These are phyloP conservation scores for Recurvirostra avosetta DNA, from an alignment of 2,113 vertebrate species.

Conservation along the genomic window DNA sequence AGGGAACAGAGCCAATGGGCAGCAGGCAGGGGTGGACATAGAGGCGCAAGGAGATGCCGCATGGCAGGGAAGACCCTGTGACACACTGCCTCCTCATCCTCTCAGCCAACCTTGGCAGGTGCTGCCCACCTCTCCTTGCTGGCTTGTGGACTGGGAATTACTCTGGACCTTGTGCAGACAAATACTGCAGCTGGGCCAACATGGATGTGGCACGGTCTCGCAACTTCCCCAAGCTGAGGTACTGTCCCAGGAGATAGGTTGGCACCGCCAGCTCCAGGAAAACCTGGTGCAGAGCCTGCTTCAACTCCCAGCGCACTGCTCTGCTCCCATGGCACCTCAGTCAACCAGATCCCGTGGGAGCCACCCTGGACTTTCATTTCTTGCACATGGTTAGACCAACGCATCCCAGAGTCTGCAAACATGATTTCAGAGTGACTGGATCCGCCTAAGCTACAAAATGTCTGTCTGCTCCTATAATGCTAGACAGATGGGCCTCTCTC, in stretches of 20 bases:
- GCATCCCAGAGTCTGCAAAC: background rate
- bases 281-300: background rate
- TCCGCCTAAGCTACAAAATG: background rate
- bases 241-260: background rate
- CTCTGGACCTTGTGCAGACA: background rate
- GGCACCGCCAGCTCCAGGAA: background rate
- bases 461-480: background rate
- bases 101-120: background rate
- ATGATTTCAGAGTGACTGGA: background rate
- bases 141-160: background rate
- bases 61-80: background rate
- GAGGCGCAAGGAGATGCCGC: background rate
- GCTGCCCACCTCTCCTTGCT: background rate
- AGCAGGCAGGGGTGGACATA: background rate
- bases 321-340: background rate
- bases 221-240: background rate
- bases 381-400: background rate
- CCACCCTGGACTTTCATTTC: background rate
- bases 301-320: background rate
- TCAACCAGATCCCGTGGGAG: background rate
- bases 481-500: background rate
- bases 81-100: background rate
- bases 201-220: background rate
- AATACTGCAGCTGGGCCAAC: background rate
- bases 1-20: background rate